Conservation (phyloP, 1,140 invertebrate species). For the Vanessa tameamea region DNA sequence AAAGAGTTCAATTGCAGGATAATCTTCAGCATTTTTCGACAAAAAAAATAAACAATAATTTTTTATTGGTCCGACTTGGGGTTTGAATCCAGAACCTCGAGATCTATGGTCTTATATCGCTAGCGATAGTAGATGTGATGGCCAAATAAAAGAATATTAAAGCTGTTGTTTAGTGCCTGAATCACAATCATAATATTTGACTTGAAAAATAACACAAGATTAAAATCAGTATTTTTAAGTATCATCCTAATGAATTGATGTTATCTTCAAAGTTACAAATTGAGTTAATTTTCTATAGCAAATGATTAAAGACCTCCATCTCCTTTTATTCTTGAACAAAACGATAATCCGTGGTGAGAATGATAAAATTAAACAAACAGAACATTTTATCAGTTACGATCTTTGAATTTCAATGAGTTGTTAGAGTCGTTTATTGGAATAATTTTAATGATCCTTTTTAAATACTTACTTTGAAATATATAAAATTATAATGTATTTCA, state of each 20-base stretch:
- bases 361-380: not conserved
- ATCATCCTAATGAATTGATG: not conserved
- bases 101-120: too few species aligned
- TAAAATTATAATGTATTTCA: too few species aligned
- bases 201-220: not conserved
- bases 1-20: too few species aligned
- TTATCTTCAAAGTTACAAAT: conserved; percentile 8
- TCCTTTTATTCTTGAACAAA: not conserved
- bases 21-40: too few species aligned
- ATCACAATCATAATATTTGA: not conserved
- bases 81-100: too few species aligned
- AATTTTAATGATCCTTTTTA: not conserved
- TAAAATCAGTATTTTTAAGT: not conserved
- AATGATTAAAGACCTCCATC: not conserved
- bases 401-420: conserved; percentile 16
- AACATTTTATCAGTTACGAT: conserved; percentile 9
- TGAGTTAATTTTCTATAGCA: not conserved
- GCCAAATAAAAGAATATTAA: not conserved
- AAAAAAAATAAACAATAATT: too few species aligned
- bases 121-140: too few species aligned
- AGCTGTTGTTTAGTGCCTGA: not conserved
- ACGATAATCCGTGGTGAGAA: not conserved
- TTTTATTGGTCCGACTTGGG: too few species aligned
- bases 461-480: too few species aligned
- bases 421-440: conserved; percentile 8